Conservation (phyloP, 1,140 invertebrate species). For the Charaxes varanes region DNA sequence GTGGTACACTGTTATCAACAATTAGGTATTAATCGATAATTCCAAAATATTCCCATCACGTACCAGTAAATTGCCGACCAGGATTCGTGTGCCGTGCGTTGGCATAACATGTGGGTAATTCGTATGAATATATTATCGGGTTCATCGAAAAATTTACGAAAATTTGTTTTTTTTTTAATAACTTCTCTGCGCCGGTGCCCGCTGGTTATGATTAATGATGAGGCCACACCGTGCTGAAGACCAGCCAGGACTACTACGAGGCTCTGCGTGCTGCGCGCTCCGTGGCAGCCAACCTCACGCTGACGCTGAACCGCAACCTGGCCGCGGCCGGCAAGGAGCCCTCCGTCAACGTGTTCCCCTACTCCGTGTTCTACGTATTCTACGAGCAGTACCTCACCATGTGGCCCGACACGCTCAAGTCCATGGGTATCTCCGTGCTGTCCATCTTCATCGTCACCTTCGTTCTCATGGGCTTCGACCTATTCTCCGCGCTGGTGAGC, state of each 20-base stretch:
- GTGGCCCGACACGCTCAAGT: conserved; percentile 92
- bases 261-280: conserved; percentile 87
- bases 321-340: conserved; percentile 59
- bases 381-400: conserved; percentile 99
- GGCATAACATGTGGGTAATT: conserved; percentile 43
- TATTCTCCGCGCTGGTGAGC: conserved; percentile 82
- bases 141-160: conserved; percentile 36
- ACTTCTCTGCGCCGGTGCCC: too few relatives aligned
- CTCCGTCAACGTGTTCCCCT: conserved; percentile 93
- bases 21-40: conserved; percentile 36
- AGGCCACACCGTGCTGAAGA: conserved; percentile 95
- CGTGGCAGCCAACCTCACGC: conserved; percentile 88
- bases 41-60: conserved; percentile 43
- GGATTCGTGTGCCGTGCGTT: conserved; percentile 35
- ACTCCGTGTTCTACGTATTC: conserved; percentile 98
- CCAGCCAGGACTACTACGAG: conserved; percentile 93
- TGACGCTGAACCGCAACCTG: conserved; percentile 80
- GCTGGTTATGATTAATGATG: too few relatives aligned
- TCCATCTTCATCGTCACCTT: conserved; percentile 97
- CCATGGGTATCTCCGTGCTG: conserved; percentile 89
- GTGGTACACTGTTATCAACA: conserved; percentile 12
- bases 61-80: conserved; percentile 43
- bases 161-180: conserved; percentile 43
- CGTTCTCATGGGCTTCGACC: conserved; percentile 95
- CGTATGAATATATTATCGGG: conserved; percentile 49